Conservation (phyloP, 2,888 invertebrate species). For the Sepiola atlantica region DNA sequence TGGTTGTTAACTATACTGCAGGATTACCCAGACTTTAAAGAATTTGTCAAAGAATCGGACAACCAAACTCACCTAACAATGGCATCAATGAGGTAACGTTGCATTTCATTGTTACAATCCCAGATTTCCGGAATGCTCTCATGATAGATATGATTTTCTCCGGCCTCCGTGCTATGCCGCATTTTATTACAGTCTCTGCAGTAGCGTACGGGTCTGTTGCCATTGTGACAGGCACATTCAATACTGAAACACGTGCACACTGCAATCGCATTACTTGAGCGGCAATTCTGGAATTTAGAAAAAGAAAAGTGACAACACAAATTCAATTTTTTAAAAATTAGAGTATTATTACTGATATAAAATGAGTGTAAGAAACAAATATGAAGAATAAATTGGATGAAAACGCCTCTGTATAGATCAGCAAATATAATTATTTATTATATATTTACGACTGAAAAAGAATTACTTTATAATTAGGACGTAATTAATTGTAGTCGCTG, state of each 20-base stretch:
- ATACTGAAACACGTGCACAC: conserved; percentile 96
- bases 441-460: no score
- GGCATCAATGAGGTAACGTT: conserved; percentile 94
- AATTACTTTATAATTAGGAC: no score
- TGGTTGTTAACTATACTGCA: no score
- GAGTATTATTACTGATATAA: no score
- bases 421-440: no score
- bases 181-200: conserved; percentile 73
- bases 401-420: no score
- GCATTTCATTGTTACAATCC: conserved; percentile 92
- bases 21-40: no score
- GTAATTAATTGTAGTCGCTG: no score
- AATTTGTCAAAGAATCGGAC: no score
- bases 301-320: neutral
- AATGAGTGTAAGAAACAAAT: no score
- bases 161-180: conserved; percentile 63
- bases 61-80: conserved; percentile 84
- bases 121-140: conserved; percentile 89
- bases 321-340: no score
- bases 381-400: no score
- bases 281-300: conserved; percentile 84
- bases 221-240: conserved; percentile 96
- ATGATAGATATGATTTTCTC: conserved; percentile 87
- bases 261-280: conserved; percentile 91
- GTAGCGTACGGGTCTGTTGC: conserved; percentile 92